Evolutionary conservation across 1,140 invertebrate species (phyloP), one percentile per base, ranked within the genome.

Genomic region (Papilio aristodemus): DNA sequence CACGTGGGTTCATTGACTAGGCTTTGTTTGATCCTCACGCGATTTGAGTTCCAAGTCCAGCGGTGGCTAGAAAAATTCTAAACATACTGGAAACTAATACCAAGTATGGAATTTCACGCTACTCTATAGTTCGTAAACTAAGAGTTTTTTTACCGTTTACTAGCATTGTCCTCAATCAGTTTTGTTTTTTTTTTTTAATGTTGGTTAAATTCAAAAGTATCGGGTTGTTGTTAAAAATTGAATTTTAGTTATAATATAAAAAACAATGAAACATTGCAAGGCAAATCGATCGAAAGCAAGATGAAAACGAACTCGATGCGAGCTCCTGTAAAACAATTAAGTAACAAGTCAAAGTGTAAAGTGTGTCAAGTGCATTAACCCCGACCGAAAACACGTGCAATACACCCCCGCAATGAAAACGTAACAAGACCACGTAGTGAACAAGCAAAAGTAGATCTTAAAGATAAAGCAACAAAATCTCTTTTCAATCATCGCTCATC

Each of bases 301-400:
- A 43, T 64, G 37, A 66, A 66, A 66, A 66, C 63, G 63, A 66
- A 50, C 25, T 66, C 63, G 63, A 27, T 17, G 4, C 41, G 25
- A 14, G 41, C 41, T 50, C 39, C 41, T 27, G 41, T 66, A 50
- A 66, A 66, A 66, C 63, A 66, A 66, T 66, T 66, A 66, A 66
- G 63, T 66, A 66, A 66, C 63, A 66, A 66, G 63, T 66, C 63
- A 66, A 66, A 66, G 63, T 66, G 41, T 43, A 66, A 66, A 66
- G 63, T 66, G 63, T 66, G 63, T 66, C 63, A 66, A 66, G 63
- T 66, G 63, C 63, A 38, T 66, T 66, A 46, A 66, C 63, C 63
- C 63, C 41, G 63, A 66, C 63, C 63, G 63, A 66, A 66, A 50
- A 66, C 63, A 66, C 63, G 63, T 66, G 63, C 63, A 66, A 50